phyloP scores from a whole-genome alignment of 2,888 invertebrate species.

The Fragum whitleyi region DNA sequence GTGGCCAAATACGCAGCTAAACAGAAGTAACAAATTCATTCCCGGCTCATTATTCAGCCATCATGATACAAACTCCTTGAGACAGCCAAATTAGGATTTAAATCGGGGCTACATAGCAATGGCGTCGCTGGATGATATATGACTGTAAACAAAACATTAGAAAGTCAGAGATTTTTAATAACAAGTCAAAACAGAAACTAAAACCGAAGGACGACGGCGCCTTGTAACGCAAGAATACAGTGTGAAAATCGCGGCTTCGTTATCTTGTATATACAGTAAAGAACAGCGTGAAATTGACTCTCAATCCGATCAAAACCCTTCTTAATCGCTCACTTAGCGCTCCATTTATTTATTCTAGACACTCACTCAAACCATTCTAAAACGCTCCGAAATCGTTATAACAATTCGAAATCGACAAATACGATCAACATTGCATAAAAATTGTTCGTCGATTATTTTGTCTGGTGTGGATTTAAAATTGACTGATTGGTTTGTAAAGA shows the following conservation, averaged over 20 bases:
- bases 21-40: constrained; percentile 63
- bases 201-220: neutral
- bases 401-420: no score
- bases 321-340: no score
- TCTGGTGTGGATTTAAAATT: no score
- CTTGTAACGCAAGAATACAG: neutral
- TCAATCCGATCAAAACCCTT: no score
- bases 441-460: no score
- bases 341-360: no score
- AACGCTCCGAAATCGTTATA: no score
- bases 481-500: no score
- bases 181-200: constrained; percentile 22
- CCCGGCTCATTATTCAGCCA: constrained; percentile 48
- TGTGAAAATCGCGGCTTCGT: neutral
- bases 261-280: neutral
- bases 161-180: constrained; percentile 30
- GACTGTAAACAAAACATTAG: constrained; percentile 25
- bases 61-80: constrained; percentile 59
- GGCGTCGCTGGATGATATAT: constrained; percentile 19
- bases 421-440: no score
- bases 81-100: constrained; percentile 61
- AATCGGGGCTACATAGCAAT: constrained; percentile 33
- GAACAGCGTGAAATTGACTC: no score
- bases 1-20: constrained; percentile 52
- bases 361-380: no score